Base-by-base conservation (phyloP, 1,140 invertebrate species). In the Acromyrmex echinatior region DNA sequence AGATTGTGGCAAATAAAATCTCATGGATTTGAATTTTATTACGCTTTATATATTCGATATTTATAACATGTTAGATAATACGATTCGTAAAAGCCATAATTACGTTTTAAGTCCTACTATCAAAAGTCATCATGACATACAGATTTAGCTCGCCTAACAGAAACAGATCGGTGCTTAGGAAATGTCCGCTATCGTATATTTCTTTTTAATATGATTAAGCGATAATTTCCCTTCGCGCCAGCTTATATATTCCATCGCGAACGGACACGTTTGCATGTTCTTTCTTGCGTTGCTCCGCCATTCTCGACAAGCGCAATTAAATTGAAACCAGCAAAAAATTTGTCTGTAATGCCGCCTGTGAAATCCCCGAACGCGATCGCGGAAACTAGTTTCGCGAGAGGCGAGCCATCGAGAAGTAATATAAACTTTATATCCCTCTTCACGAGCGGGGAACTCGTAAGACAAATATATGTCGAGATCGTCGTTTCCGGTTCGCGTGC, bases 351-450 rank as follows among this genome's bases (percentile, higher is more conserved):
- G 74, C 76, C 82, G 49, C 35, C n/a, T 78, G 53, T 49, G 87
- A 45, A 62, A 86, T 66, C 49, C 65, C 58, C 80, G 70, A 25
- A 60, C 87, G 25, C 87, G 88, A 89, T 89, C 88, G 86, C 58
- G 66, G 51, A 77, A 66, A 74, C 53, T 45, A 71, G 66, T 86
- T 86, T 86, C 74, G 78, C 70, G 73, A 82, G 78, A 74, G 68
- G 39, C 86, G 74, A 45, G 66, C 65, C 60, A 82, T 71, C 60
- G 60, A 49, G 58, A 87, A 87, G 85, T 78, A 89, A 90, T 90
- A 90, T 86, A 86, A 60, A 66, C 73, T 90, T 90, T 89, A 89
- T 90, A 86, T 74, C 45, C 78, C 71, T 68, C 77, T 90, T 87
- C 85, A 89, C 56, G 78, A 28, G 53, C 77, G 39, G 65, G 56